phyloP scores from a whole-genome alignment of 2,888 invertebrate species.

The Glaucopsyche alexis region DNA sequence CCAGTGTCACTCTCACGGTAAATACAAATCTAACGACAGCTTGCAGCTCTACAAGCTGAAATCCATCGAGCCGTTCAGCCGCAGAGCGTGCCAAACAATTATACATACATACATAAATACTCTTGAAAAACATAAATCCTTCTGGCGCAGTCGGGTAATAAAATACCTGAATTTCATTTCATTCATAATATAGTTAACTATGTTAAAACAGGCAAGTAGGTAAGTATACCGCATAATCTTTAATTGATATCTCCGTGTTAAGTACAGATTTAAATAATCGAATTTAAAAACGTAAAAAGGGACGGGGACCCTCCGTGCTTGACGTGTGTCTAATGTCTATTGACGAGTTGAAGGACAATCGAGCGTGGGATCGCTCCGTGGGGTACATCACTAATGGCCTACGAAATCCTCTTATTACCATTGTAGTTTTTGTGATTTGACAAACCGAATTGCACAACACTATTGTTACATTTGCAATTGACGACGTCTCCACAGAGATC shows the following conservation, averaged over 20 bases:
- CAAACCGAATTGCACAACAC: conserved; percentile 58
- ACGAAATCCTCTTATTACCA: conserved; percentile 68
- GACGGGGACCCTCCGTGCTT: conserved; percentile 18
- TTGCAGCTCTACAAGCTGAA: too few species aligned
- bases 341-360: conserved; percentile 52
- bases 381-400: conserved; percentile 64
- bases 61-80: too few species aligned
- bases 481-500: conserved; percentile 40
- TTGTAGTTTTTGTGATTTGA: conserved; percentile 69
- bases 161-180: too few species aligned
- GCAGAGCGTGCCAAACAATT: too few species aligned
- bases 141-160: too few species aligned
- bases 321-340: conserved; percentile 44
- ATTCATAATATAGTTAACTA: too few species aligned
- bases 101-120: too few species aligned
- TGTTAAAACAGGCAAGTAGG: too few species aligned
- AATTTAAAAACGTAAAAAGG: conserved; percentile 23
- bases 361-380: conserved; percentile 73
- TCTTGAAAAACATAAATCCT: too few species aligned
- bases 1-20: too few species aligned
- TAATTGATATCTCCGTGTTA: neutral
- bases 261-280: neutral
- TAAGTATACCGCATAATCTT: too few species aligned
- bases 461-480: conserved; percentile 44
- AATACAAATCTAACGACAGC: too few species aligned